Evolutionary conservation across 2,797 vertebrate genomes (phyloP), one percentile per base, ranked within the genome.

Genomic region (Melanotaenia nigrans): DNA sequence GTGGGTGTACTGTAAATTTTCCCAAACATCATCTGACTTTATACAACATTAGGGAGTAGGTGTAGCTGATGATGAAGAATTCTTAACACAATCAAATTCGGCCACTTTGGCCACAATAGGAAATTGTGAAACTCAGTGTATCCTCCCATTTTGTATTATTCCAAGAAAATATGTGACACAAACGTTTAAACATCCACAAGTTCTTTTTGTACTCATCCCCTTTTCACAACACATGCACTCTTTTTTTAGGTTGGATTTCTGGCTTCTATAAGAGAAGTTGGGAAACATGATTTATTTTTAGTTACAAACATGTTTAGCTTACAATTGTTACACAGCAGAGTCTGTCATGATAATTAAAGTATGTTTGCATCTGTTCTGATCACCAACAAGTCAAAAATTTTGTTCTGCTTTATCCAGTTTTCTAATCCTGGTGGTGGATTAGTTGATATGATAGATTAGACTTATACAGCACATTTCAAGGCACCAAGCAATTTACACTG

Each of bases 11-110:
- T 25, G 22, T 53, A 53, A 13, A 53, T 25, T 14, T 47, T 30
- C 11, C 32, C 18, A 40, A 8, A 56, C 32, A 38, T 57, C 54
- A 20, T 65, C 9, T 57, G 49, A 68, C 61, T 40, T 20, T 20
- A 8, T 3, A 38, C 45, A 33, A 38, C 35, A 36, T 16, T 14
- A 32, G 25, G 56, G 40, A 65, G 64, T 73, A 40, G 40, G 40
- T 55, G 70, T 57, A 53, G 66, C 54, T 1, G 14, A 45, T 65
- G 56, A 75, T 33, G 8, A 55, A 10, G 0, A 24, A 7, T 67
- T 20, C 49, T 22, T 25, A 47, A 65, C 42, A 64, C 38, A 12
- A 25, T 62, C 45, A 49, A 11, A 1, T 6, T 0, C 25, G 6
- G n/a, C 10, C 5, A 40, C 1, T 13, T 22, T 3, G 3, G 20